Conservation (phyloP, 1,140 invertebrate species). For the Leptinotarsa lineolata region DNA sequence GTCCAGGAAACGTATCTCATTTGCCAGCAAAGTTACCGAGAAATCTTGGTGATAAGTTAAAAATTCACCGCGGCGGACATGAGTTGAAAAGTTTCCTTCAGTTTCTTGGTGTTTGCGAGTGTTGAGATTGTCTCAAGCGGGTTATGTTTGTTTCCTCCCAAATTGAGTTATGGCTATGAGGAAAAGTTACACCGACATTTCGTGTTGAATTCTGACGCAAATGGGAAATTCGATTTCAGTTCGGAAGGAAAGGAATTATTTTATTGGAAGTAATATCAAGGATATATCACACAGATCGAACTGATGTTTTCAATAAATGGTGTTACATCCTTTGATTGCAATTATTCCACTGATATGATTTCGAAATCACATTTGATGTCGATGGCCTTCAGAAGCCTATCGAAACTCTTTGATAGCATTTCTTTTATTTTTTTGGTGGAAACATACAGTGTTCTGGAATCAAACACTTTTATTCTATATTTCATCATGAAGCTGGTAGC, state of each 20-base stretch:
- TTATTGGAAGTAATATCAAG: neutral
- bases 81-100: slow-evolving; percentile 15
- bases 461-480: too few relatives aligned
- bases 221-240: slow-evolving; percentile 12
- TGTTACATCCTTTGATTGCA: too few relatives aligned
- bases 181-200: slow-evolving; percentile 24
- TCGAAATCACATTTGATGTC: too few relatives aligned
- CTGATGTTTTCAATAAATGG: too few relatives aligned
- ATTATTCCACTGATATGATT: too few relatives aligned
- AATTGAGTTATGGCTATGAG: slow-evolving; percentile 24
- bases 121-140: slow-evolving; percentile 23
- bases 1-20: neutral
- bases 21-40: neutral
- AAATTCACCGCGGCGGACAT: slow-evolving; percentile 8
- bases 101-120: slow-evolving; percentile 14
- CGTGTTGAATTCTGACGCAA: slow-evolving; percentile 10
- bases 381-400: too few relatives aligned
- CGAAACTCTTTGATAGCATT: too few relatives aligned
- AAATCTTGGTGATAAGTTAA: neutral
- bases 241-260: neutral
- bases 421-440: too few relatives aligned
- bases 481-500: too few relatives aligned
- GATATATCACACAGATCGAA: neutral
- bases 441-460: too few relatives aligned
- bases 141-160: slow-evolving; percentile 20